Evolutionary conservation across 2,797 vertebrate genomes (phyloP).

Genomic region (Melanotaenia maccullochi): DNA sequence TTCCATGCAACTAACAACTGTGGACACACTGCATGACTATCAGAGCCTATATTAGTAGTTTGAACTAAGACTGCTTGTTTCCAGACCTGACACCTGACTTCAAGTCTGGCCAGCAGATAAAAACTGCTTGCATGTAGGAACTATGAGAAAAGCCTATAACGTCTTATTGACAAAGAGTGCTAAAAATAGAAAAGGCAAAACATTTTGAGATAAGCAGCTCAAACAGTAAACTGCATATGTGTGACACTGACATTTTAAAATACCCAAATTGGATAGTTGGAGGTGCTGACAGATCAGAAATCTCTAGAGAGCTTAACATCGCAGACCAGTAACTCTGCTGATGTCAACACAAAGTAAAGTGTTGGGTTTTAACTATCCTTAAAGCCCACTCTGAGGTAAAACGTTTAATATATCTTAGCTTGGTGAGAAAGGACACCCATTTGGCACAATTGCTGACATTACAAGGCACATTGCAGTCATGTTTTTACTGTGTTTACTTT

Average conservation of each 20-base stretch:
- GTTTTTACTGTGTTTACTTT: background rate
- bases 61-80: conserved; percentile 10
- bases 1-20: background rate
- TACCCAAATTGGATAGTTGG: conserved; percentile 43
- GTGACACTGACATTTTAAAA: conserved; percentile 44
- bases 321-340: conserved; percentile 33
- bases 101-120: conserved; percentile 31
- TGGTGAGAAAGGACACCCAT: background rate
- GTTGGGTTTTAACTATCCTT: conserved; percentile 16
- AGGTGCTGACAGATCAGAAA: conserved; percentile 56
- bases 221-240: conserved; percentile 38
- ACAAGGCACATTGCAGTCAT: no score
- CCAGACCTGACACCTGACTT: conserved; percentile 48
- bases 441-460: no score
- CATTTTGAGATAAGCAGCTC: conserved; percentile 46
- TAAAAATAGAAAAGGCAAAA: conserved; percentile 65
- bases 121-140: conserved; percentile 59
- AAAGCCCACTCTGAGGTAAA: conserved; percentile 5
- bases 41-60: background rate
- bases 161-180: conserved; percentile 51
- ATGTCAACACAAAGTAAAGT: conserved; percentile 11
- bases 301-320: conserved; percentile 14
- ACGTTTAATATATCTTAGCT: background rate
- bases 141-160: conserved; percentile 54
- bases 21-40: background rate